Evolutionary conservation across 2,797 vertebrate genomes (phyloP), one percentile per base, ranked within the genome.

Genomic region (Gymnocypris eckloni): DNA sequence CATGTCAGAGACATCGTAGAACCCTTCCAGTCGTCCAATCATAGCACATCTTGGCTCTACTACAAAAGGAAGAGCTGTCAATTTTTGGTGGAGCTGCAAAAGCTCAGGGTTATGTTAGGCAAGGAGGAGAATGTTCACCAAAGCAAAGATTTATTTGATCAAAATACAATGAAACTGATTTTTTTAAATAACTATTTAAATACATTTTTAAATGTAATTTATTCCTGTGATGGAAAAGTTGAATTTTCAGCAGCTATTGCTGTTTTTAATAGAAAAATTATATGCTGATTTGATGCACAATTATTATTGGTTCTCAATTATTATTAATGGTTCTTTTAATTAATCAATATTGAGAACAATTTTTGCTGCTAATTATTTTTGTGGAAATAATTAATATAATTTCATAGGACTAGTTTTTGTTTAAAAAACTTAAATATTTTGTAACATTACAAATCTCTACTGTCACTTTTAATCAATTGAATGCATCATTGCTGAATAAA

Each of bases 1-100:
- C 70, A 61, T 78, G 84, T 85, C 85, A 69, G 71, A 33, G 76
- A 43, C 56, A 66, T 79, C 28, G 70, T 80, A 79, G 79, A 88
- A 66, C 28, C 79, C 81, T 59, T 66, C 69, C 10, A 69, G 84
- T 73, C 22, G 16, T 81, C 84, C 82, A 81, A 86, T 87, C 82
- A 78, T 48, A 45, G 20, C 87, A 22, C 69, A 71, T 52, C 85
- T 84, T 69, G n/a, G 72, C 67, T 67, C 4, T 71, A 82, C 81
- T 90, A 87, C 87, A 79, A 85, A 89, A 85, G 48, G 43, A 82
- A 75, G 79, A 83, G 83, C 66, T 88, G 84, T 85, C 85, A 86
- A 81, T 59, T 64, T 71, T 48, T 20, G 75, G 85, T 78, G 64
- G 54, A 66, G 43, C 56, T 87, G 71, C 45, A 59, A 50, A 75